These are phyloP conservation scores for honey bee (Apis mellifera) DNA, from an alignment of 1,140 invertebrate genomes.

Conservation along the genomic window Amel_HAv3.1 CM009945.2:6800501-6801000, in stretches of 20 bases:
- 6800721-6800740: no score
- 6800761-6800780: neutral
- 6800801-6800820: neutral
- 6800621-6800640: conserved; percentile 33
- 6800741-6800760: neutral
- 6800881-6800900: conserved; percentile 5
- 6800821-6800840: no score
- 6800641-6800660: conserved; percentile 14
- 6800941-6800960: conserved; percentile 41
- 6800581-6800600: conserved; percentile 55
- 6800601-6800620: conserved; percentile 62
- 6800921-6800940: neutral
- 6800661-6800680: conserved; percentile 2
- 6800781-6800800: neutral
- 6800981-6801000: conserved; percentile 9
- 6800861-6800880: no score
- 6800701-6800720: neutral
- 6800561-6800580: neutral
- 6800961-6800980: conserved; percentile 23
- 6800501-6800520: conserved; percentile 46
- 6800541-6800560: neutral
- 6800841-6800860: no score
- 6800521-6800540: conserved; percentile 32
- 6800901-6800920: neutral
- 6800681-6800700: neutral